Percentiles rank a stretch among this genome's conserved stretches.
These are phyloP conservation scores for Mercenaria mercenaria DNA, from an alignment of 1,140 invertebrate species.

Conservation along the genomic window DNA sequence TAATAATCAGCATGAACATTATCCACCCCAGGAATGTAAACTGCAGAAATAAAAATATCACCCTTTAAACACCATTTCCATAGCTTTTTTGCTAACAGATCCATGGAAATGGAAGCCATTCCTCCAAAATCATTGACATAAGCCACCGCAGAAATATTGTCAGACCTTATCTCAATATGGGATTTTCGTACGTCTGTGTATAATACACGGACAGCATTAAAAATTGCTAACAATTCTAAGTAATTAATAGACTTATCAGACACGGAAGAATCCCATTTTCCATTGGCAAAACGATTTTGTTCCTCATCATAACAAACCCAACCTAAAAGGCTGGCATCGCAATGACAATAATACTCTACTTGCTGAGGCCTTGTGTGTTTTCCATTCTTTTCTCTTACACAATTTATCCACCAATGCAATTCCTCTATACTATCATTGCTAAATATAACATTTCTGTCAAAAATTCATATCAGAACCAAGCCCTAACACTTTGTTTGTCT, in stretches of 20 bases:
- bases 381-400: conserved; percentile 1
- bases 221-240: neutral
- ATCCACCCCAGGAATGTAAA: too few relatives aligned
- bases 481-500: neutral
- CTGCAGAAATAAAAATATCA: conserved; percentile 47
- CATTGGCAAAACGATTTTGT: too few relatives aligned
- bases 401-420: conserved; percentile 49
- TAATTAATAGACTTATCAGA: too few relatives aligned
- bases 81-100: neutral
- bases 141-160: too few relatives aligned
- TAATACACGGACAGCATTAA: neutral
- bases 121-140: too few relatives aligned
- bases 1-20: too few relatives aligned
- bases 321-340: conserved; percentile 61
- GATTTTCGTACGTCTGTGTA: neutral
- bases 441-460: conserved; percentile 49
- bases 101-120: too few relatives aligned
- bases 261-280: too few relatives aligned
- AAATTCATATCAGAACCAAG: conserved; percentile 32
- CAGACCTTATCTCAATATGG: too few relatives aligned
- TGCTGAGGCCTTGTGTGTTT: conserved; percentile 12
- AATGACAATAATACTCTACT: conserved; percentile 6
- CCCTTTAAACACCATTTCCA: conserved; percentile 54
- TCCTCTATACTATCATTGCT: too few relatives aligned
- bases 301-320: too few relatives aligned